Conservation (phyloP, 2,113 vertebrate genomes). For the Semnornis frantzii region DNA sequence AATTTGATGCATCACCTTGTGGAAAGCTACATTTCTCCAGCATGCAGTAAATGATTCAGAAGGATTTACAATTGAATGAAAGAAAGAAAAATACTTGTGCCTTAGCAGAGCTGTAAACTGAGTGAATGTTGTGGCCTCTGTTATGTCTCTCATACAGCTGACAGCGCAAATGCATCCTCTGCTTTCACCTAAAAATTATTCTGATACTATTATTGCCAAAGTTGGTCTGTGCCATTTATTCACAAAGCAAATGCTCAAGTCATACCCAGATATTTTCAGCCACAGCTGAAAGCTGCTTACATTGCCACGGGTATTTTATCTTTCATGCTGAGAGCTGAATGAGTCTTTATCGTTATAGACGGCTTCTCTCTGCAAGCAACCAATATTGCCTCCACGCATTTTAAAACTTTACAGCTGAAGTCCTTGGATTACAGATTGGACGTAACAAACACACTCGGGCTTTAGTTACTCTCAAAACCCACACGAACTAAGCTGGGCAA, state of each 20-base stretch:
- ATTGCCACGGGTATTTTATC: not conserved
- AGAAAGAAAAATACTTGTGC: not conserved
- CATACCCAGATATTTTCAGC: not conserved
- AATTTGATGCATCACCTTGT: not conserved
- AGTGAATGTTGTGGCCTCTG: too few species aligned
- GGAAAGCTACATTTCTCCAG: not conserved
- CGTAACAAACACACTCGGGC: conserved; percentile 79
- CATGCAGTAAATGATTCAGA: not conserved
- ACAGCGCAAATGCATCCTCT: not conserved
- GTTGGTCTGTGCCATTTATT: not conserved
- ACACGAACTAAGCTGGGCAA: not conserved
- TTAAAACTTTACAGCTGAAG: conserved; percentile 27
- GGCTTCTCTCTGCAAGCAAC: not conserved
- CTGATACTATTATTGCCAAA: not conserved
- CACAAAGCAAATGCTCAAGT: not conserved
- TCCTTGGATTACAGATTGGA: conserved; percentile 71
- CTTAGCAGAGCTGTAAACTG: not conserved
- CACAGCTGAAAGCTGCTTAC: not conserved
- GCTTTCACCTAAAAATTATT: not conserved
- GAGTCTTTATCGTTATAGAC: not conserved
- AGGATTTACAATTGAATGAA: not conserved
- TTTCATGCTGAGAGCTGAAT: not conserved
- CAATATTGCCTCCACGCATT: not conserved
- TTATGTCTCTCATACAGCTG: not conserved
- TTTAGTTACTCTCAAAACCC: conserved; percentile 80